These are phyloP conservation scores for Herpetotheres cachinnans DNA, from an alignment of 2,113 vertebrate species.

Conservation along the genomic window DNA sequence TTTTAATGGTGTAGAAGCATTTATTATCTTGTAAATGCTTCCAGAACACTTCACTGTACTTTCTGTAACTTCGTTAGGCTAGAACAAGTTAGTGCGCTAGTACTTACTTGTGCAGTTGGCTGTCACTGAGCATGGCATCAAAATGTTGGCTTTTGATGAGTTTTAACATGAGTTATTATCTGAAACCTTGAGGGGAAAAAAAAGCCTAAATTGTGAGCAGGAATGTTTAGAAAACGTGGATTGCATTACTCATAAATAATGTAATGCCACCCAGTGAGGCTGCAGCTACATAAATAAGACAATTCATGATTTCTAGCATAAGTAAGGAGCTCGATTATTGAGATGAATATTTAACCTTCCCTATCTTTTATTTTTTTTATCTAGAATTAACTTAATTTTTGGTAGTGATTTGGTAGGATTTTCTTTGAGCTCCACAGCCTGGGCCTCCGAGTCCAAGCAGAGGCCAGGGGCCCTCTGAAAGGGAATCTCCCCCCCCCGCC, in stretches of 20 bases:
- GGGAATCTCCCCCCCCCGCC: not conserved
- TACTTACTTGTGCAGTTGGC: not conserved
- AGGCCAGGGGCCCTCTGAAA: slow-evolving; percentile 40
- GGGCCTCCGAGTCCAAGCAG: not conserved
- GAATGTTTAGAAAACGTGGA: slow-evolving; percentile 14
- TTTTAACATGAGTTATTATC: not conserved
- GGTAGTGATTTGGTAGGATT: not conserved
- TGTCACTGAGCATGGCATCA: not conserved
- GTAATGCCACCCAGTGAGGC: not conserved
- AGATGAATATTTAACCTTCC: not conserved
- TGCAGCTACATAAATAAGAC: not conserved
- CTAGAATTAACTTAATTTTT: slow-evolving; percentile 33
- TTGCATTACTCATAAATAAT: slow-evolving; percentile 52
- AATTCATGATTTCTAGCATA: slow-evolving; percentile 9
- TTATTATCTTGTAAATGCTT: not conserved
- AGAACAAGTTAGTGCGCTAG: not conserved
- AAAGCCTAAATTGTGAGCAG: not conserved
- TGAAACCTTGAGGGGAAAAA: not conserved
- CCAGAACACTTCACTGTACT: not conserved
- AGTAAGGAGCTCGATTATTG: not conserved
- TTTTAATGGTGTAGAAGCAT: not conserved
- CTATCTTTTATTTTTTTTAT: not conserved
- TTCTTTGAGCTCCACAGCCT: slow-evolving; percentile 6
- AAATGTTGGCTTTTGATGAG: not conserved
- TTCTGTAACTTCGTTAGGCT: not conserved